Evolutionary conservation across 2,113 vertebrate species (phyloP).

Genomic region (Psettodes erumei): DNA sequence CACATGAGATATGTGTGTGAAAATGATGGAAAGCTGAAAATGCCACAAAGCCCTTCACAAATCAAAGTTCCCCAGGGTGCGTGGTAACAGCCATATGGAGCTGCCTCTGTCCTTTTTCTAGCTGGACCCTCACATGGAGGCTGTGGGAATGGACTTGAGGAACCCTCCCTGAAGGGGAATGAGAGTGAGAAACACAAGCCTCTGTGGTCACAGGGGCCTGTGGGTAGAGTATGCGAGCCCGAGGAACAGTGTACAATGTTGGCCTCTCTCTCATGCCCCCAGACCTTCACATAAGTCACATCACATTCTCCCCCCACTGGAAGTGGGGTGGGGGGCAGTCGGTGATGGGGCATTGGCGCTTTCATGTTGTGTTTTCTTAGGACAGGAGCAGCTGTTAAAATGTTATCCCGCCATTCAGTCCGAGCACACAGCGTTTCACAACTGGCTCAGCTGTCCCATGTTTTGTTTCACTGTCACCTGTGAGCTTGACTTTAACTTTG

Average conservation of each 20-base stretch:
- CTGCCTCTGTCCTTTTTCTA: conserved; percentile 40
- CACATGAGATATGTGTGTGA: background rate
- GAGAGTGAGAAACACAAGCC: conserved; percentile 62
- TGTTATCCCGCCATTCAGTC: conserved; percentile 72
- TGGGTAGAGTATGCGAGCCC: conserved; percentile 59
- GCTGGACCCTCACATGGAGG: conserved; percentile 56
- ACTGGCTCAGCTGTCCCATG: conserved; percentile 63
- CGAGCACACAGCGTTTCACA: conserved; percentile 56
- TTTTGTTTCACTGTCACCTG: conserved; percentile 41
- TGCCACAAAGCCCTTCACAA: conserved; percentile 27
- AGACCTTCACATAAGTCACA: conserved; percentile 38
- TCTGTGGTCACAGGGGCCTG: conserved; percentile 50
- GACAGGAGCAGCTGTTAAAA: conserved; percentile 79
- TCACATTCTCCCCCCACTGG: conserved; percentile 4
- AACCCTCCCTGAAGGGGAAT: conserved; percentile 68
- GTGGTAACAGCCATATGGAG: conserved; percentile 36
- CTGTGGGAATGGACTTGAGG: conserved; percentile 75
- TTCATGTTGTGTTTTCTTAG: conserved; percentile 64
- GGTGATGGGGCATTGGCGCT: conserved; percentile 57
- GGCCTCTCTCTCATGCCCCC: conserved; percentile 64
- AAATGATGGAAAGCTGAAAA: conserved; percentile 18
- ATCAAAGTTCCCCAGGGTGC: conserved; percentile 47
- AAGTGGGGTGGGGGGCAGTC: conserved; percentile 13
- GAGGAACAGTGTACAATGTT: conserved; percentile 38
- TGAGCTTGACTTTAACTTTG: conserved; percentile 34